These are phyloP conservation scores for Dicycla oo DNA, from an alignment of 2,888 invertebrate species.

Conservation along the genomic window DNA sequence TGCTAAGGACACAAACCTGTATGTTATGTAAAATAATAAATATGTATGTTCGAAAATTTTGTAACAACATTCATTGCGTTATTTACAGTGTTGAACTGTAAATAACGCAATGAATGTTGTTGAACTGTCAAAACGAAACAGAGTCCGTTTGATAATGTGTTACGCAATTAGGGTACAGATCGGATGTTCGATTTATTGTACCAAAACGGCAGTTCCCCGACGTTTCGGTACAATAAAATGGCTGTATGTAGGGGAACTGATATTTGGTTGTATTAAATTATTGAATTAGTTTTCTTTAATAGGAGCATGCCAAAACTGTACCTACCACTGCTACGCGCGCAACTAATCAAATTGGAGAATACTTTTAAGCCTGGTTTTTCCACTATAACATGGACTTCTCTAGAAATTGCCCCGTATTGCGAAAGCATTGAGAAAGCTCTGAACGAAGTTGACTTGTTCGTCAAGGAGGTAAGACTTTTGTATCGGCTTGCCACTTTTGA, in stretches of 20 bases:
- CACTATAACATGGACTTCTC: constrained; percentile 95
- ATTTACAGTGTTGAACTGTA: no score
- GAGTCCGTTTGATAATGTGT: no score
- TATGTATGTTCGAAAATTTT: no score
- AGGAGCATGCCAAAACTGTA: constrained; percentile 92
- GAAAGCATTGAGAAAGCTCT: constrained; percentile 89
- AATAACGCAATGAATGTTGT: no score
- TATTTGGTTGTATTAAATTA: not conserved
- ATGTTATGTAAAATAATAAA: no score
- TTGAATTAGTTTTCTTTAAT: not conserved
- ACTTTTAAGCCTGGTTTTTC: constrained; percentile 94
- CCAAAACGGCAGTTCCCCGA: no score
- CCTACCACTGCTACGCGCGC: constrained; percentile 92
- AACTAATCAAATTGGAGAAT: constrained; percentile 92
- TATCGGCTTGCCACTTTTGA: not conserved
- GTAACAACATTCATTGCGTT: no score
- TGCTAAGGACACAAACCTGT: no score
- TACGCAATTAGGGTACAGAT: no score
- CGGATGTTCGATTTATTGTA: no score
- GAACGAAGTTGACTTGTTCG: constrained; percentile 91
- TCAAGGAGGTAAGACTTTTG: constrained; percentile 89
- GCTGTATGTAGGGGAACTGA: not conserved
- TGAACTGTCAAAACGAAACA: no score
- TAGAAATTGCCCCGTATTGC: constrained; percentile 92
- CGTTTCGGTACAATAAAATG: not conserved